Conservation (phyloP, 1,140 invertebrate genomes). For the Caenorhabditis brenneri region DNA sequence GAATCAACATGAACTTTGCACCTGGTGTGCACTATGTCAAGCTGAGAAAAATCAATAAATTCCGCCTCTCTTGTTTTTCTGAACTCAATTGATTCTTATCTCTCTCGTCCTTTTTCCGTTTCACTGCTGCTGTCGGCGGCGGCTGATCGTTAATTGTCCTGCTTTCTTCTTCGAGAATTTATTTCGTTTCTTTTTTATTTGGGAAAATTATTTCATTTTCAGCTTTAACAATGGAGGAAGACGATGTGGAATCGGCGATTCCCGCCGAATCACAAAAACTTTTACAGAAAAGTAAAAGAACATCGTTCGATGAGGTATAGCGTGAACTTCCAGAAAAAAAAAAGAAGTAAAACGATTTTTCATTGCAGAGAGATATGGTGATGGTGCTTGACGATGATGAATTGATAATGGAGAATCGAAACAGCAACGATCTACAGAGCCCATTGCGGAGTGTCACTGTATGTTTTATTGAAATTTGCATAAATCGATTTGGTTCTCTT, state of each 20-base stretch:
- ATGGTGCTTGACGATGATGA: conserved; percentile 44
- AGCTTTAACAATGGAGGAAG: conserved; percentile 17
- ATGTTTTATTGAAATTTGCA: conserved; percentile 16
- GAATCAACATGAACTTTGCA: neutral
- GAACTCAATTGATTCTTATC: neutral
- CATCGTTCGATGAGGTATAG: neutral
- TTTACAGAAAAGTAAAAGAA: neutral
- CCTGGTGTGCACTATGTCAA: neutral
- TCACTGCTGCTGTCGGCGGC: neutral
- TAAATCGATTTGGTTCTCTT: neutral
- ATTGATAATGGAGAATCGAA: conserved; percentile 26
- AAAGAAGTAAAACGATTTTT: neutral
- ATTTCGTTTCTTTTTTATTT: neutral
- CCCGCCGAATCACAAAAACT: conserved; percentile 1
- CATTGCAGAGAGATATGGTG: conserved; percentile 28
- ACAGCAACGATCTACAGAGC: conserved; percentile 41
- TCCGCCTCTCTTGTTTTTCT: neutral
- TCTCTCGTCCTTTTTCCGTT: neutral
- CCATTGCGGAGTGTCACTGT: conserved; percentile 47
- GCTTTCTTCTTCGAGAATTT: neutral
- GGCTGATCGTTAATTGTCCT: neutral
- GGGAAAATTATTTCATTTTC: neutral
- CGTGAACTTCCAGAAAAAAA: neutral
- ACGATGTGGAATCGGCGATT: conserved; percentile 1
- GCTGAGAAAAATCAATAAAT: neutral